Evolutionary conservation across 1,140 invertebrate genomes (phyloP), one percentile per base, ranked within the genome.

Genomic region (Grapholita molesta): DNA sequence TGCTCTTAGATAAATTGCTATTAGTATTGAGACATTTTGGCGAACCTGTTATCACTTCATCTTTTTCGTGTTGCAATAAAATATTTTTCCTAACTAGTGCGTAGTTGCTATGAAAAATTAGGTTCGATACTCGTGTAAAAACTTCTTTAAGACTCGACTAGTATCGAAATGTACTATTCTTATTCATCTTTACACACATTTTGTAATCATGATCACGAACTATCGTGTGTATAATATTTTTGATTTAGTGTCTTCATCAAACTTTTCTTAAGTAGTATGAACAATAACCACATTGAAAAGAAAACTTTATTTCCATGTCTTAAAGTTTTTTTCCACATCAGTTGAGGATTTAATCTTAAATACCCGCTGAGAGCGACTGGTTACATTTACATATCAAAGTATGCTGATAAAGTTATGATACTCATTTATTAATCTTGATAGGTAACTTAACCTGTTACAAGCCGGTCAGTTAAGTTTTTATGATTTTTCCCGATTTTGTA

Each of bases 321-420:
- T 61, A 61, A 28, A 32, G 55, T 61, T 12, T 32, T 15, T 15
- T 61, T 61, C 24, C 30, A 8, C 3, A 15, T 61, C 55, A 61
- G 7, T n/a, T 28, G 25, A 15, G 28, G 25, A 61, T 61, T 28
- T 61, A 28, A 61, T 28, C 55, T 61, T 61, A 61, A 57, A 61
- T 28, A 61, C 55, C 55, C 9, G 55, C 55, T 61, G 55, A 61
- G 55, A 61, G 25, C n/a, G 18, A 61, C 55, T 61, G 25, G 55
- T 61, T 23, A 28, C n/a, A 61, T 61, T 61, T 61, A 61, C 55
- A 61, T 61, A 61, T 61, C 55, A 25, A 15, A 28, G 55, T 61
- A 30, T 15, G 25, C 55, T 28, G 55, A 61, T 61, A 61, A 61
- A 61, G 55, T 61, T 61, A 61, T 61, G 55, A 61, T 61, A 61